phyloP scores from a whole-genome alignment of 1,140 invertebrate genomes.

The Tribolium castaneum region DNA sequence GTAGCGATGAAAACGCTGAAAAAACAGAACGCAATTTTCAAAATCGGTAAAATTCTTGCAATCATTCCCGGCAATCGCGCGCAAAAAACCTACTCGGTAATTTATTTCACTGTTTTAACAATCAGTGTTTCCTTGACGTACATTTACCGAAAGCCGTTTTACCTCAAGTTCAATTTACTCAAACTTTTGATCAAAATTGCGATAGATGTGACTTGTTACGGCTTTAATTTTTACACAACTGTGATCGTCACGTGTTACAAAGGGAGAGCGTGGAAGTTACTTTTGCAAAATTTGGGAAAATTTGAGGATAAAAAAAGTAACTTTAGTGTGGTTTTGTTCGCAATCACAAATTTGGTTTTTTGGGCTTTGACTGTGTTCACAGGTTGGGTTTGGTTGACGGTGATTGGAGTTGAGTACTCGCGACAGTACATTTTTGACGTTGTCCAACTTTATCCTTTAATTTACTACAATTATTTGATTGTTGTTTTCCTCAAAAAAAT shows the following conservation, averaged over 20 bases:
- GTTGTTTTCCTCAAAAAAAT: not conserved
- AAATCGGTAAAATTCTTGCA: not conserved
- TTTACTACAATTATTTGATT: not conserved
- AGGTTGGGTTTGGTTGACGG: not conserved
- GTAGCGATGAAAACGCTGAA: no score
- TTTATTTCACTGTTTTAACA: not conserved
- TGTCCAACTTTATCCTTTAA: not conserved
- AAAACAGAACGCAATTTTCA: not conserved
- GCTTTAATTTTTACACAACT: slow-evolving; percentile 1
- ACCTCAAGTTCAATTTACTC: not conserved
- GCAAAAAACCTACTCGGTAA: not conserved
- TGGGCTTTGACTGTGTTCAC: not conserved
- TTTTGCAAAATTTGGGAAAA: not conserved
- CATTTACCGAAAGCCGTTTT: not conserved
- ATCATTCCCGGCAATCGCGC: not conserved
- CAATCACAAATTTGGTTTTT: not conserved
- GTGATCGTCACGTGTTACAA: not conserved
- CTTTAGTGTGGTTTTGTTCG: not conserved
- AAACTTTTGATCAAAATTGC: not conserved
- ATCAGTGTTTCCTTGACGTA: not conserved
- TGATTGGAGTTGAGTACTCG: not conserved
- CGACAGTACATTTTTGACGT: not conserved
- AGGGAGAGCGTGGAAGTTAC: not conserved
- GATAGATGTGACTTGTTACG: not conserved
- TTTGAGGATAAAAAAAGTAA: not conserved